Evolutionary conservation across 2,888 invertebrate species (phyloP).

Genomic region (Penaeus monodon): DNA sequence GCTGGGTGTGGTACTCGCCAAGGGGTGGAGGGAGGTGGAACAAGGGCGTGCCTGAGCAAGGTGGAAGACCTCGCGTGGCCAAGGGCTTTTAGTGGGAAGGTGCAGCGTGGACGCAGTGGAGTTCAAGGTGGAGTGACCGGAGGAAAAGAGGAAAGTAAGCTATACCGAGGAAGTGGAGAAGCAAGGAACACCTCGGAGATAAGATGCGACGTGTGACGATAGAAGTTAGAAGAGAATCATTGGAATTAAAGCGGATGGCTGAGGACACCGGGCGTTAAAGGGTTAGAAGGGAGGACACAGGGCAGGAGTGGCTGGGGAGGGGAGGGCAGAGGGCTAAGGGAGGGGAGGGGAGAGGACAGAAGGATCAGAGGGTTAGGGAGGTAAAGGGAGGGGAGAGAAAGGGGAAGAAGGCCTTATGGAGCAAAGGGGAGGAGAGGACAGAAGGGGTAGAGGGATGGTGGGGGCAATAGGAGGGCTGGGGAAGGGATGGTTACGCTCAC

Average conservation of each 20-base stretch:
- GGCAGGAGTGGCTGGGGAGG: neutral
- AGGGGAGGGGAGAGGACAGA: neutral
- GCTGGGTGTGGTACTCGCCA: neutral
- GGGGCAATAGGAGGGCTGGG: neutral
- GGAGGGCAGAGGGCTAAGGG: neutral
- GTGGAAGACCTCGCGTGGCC: too few species aligned
- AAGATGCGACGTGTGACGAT: neutral
- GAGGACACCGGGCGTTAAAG: too few species aligned
- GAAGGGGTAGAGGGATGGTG: neutral
- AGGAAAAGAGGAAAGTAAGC: neutral
- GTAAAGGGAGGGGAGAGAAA: neutral
- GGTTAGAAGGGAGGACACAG: neutral
- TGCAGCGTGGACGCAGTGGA: too few species aligned
- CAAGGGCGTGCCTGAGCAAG: neutral
- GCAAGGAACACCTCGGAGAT: neutral
- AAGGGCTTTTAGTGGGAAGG: too few species aligned
- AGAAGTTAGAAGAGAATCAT: neutral
- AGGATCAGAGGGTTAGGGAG: neutral
- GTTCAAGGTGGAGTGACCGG: neutral
- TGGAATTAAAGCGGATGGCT: too few species aligned
- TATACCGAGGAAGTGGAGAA: neutral
- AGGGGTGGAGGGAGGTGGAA: slow-evolving; percentile 5
- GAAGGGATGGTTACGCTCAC: neutral
- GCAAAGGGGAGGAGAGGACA: neutral
- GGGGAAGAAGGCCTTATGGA: too few species aligned